Conservation (phyloP, 2,113 vertebrate species). For the Lutjanus erythropterus region DNA sequence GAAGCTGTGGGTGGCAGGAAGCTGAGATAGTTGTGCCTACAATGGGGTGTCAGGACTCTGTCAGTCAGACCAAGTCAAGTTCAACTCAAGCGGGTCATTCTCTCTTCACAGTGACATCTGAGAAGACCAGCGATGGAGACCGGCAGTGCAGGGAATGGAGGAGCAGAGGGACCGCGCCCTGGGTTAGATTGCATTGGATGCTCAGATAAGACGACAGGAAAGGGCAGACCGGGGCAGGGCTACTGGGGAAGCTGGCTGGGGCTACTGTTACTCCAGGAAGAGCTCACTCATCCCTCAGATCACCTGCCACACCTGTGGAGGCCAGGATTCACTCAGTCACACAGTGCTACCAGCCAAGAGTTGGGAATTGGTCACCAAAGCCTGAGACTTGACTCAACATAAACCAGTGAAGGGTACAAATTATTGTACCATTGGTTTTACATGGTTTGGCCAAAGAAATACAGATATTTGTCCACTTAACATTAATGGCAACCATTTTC, state of each 20-base stretch:
- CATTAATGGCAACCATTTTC: neutral
- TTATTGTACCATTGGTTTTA: neutral
- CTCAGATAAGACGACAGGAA: constrained; percentile 79
- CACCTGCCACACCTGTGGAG: constrained; percentile 70
- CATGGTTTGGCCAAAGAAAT: constrained; percentile 2
- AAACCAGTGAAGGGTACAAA: neutral
- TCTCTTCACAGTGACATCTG: constrained; percentile 69
- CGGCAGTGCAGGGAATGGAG: constrained; percentile 46
- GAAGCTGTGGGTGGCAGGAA: constrained; percentile 65
- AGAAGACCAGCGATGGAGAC: constrained; percentile 59
- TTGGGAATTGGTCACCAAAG: constrained; percentile 25
- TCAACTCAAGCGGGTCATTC: constrained; percentile 57
- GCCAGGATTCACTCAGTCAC: constrained; percentile 30
- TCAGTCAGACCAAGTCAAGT: constrained; percentile 66
- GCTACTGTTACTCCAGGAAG: constrained; percentile 75
- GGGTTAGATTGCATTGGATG: constrained; percentile 72
- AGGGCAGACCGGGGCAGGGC: constrained; percentile 51
- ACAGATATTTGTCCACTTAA: neutral
- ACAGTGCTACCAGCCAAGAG: constrained; percentile 32
- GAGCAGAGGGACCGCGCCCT: constrained; percentile 40
- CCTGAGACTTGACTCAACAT: neutral
- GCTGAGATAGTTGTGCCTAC: constrained; percentile 46
- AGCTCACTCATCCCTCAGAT: constrained; percentile 79
- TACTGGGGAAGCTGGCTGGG: constrained; percentile 33
- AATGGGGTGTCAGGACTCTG: constrained; percentile 66